phyloP scores from a whole-genome alignment of 2,113 vertebrate genomes.

The Syrmaticus mikado region DNA sequence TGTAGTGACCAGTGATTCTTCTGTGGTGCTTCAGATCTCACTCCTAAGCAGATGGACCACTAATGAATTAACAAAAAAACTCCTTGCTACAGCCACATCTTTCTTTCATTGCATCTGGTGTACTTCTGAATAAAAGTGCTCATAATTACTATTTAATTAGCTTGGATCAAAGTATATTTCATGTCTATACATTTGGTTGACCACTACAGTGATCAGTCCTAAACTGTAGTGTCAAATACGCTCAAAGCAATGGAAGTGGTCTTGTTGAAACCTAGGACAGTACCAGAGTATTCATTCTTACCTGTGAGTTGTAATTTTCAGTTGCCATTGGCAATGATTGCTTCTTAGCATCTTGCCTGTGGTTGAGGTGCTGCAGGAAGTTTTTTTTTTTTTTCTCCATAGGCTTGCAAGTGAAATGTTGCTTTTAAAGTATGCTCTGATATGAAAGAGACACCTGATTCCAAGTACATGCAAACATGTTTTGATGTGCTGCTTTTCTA shows the following conservation, averaged over 20 bases:
- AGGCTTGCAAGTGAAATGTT: background rate
- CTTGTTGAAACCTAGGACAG: background rate
- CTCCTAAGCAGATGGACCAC: background rate
- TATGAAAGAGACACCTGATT: background rate
- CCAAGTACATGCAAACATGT: conserved; percentile 23
- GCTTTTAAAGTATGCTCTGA: background rate
- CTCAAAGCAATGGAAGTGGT: background rate
- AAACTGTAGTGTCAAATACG: background rate
- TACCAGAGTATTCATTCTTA: background rate
- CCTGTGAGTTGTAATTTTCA: background rate
- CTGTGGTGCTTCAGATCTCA: background rate
- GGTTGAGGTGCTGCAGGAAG: background rate
- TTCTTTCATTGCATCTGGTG: background rate
- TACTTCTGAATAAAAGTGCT: background rate
- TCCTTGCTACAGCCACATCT: accelerated
- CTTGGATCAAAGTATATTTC: background rate
- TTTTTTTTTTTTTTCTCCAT: conserved; percentile 20
- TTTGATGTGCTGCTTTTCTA: conserved; percentile 68
- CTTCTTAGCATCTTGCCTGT: background rate
- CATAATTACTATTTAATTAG: background rate
- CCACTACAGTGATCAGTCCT: background rate
- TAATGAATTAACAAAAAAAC: background rate
- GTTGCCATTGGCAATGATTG: accelerated
- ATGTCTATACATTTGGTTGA: background rate
- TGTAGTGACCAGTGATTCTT: background rate